Percentiles rank a stretch among this genome's conserved stretches.
phyloP scores from a whole-genome alignment of 2,113 vertebrate species.

The Halichoerus grypus region DNA sequence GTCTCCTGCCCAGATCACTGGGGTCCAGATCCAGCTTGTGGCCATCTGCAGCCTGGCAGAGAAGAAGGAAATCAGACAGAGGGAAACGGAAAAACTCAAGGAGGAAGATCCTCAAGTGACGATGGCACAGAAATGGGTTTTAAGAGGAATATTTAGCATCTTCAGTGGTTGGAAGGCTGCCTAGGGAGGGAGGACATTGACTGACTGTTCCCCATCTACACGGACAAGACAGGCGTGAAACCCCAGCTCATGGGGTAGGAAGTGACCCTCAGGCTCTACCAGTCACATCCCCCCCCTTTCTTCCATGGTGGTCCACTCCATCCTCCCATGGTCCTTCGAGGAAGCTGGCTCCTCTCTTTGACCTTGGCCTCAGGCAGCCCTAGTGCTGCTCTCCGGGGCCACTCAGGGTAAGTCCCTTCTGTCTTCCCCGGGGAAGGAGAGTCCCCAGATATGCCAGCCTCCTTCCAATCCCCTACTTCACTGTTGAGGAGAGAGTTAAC shows the following conservation, averaged over 20 bases:
- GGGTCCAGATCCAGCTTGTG: background rate
- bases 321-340: background rate
- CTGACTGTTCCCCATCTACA: background rate
- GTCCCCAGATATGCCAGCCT: background rate
- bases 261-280: background rate
- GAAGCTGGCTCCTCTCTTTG: background rate
- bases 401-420: background rate
- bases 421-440: background rate
- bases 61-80: background rate
- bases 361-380: background rate
- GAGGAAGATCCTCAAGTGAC: background rate
- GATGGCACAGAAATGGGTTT: background rate
- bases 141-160: background rate
- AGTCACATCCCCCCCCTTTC: background rate
- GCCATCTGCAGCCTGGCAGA: background rate
- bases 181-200: background rate
- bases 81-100: background rate
- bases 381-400: background rate
- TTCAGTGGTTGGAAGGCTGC: background rate
- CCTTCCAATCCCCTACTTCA: background rate
- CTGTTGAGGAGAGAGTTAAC: background rate
- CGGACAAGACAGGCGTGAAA: background rate
- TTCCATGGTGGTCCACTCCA: background rate
- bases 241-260: background rate
- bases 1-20: accelerated